Conservation (phyloP, 2,113 vertebrate genomes). For the Crocuta crocuta region DNA sequence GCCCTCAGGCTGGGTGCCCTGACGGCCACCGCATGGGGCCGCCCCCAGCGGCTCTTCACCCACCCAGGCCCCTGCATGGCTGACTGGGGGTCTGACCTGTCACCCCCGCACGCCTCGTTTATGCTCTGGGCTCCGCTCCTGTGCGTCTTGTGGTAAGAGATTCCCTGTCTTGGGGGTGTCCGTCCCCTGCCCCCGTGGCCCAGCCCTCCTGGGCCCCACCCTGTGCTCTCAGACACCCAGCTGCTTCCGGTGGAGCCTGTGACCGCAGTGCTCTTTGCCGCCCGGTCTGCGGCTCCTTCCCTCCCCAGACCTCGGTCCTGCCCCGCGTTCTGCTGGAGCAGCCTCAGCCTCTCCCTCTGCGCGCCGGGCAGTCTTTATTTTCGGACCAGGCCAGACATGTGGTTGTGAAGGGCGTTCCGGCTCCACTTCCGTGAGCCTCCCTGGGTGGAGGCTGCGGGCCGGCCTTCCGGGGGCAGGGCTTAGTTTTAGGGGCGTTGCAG, state of each 20-base stretch:
- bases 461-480: background rate
- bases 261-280: background rate
- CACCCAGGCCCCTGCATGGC: rapidly evolving
- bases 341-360: background rate
- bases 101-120: rapidly evolving
- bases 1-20: background rate
- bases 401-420: rapidly evolving
- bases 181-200: rapidly evolving
- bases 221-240: background rate
- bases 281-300: background rate
- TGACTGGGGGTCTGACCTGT: background rate
- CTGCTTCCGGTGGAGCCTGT: background rate
- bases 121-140: background rate
- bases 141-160: rapidly evolving
- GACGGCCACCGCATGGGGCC: no score
- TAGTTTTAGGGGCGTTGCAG: background rate
- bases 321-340: no score
- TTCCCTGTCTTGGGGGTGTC: rapidly evolving
- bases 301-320: rapidly evolving
- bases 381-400: background rate
- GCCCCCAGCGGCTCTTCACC: no score
- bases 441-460: background rate
- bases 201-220: background rate
- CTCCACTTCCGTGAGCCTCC: rapidly evolving
- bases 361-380: background rate